phyloP scores from a whole-genome alignment of 2,797 vertebrate genomes.

The Clarias laeviceps region DNA sequence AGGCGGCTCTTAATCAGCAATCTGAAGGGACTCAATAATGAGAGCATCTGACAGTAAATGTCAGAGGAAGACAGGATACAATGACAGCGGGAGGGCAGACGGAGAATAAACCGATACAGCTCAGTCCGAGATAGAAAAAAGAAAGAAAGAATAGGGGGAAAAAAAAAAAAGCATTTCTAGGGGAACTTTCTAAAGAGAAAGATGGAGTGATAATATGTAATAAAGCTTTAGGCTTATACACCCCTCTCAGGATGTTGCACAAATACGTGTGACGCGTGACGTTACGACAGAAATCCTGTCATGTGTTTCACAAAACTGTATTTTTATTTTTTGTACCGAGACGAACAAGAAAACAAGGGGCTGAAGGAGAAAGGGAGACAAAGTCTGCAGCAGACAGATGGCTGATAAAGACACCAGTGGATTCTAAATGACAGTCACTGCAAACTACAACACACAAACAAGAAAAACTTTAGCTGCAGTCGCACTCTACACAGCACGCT shows the following conservation, averaged over 20 bases:
- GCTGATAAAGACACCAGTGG: slow-evolving; percentile 40
- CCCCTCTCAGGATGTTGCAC: background rate
- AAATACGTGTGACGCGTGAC: background rate
- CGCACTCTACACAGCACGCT: slow-evolving; percentile 4
- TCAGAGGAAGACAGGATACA: slow-evolving; percentile 57
- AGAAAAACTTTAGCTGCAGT: background rate
- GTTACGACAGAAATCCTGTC: slow-evolving; percentile 12
- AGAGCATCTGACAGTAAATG: slow-evolving; percentile 75
- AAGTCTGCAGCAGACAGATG: slow-evolving; percentile 41
- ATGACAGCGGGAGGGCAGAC: background rate
- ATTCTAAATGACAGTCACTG: slow-evolving; percentile 33
- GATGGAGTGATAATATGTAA: background rate
- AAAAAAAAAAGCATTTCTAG: background rate
- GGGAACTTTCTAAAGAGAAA: background rate
- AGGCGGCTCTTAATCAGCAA: slow-evolving; percentile 65
- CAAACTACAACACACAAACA: slow-evolving; percentile 16
- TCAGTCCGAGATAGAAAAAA: background rate
- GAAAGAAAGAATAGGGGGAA: background rate
- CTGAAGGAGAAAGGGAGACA: background rate
- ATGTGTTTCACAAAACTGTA: slow-evolving; percentile 21
- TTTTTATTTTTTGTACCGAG: slow-evolving; percentile 6
- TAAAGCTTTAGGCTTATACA: background rate
- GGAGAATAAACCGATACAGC: slow-evolving; percentile 5
- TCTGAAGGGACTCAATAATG: slow-evolving; percentile 72
- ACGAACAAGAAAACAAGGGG: background rate